phyloP scores from a whole-genome alignment of 2,113 vertebrate species.

The Cavia porcellus region DNA sequence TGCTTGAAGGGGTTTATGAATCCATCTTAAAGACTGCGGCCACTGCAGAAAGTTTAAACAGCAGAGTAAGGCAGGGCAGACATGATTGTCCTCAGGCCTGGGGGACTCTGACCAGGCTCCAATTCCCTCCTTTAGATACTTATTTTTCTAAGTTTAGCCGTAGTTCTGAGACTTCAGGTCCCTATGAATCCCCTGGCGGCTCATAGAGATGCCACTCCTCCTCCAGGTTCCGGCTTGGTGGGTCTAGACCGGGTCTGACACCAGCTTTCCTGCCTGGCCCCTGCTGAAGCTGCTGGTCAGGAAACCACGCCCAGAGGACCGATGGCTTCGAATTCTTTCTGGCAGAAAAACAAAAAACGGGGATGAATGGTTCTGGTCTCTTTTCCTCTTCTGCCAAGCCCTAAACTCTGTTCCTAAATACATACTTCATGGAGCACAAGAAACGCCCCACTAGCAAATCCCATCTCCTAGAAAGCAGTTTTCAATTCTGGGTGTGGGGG shows the following conservation, averaged over 20 bases:
- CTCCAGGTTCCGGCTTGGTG: neutral
- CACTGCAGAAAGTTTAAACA: neutral
- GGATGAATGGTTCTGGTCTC: neutral
- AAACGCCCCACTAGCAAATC: slow-evolving; percentile 20
- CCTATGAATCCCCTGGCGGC: neutral
- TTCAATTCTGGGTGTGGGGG: neutral
- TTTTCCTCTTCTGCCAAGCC: neutral
- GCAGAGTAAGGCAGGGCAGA: neutral
- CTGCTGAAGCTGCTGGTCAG: neutral
- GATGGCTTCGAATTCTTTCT: neutral
- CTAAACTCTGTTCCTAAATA: neutral
- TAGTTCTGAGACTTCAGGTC: neutral
- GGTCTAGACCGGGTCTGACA: neutral
- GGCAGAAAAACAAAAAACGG: neutral
- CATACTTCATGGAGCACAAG: neutral
- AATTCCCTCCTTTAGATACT: neutral
- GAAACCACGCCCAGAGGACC: neutral
- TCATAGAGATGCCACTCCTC: too few species aligned
- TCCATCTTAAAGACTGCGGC: neutral
- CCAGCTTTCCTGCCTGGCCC: neutral
- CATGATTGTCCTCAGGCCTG: neutral
- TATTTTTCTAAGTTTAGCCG: neutral
- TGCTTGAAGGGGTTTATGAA: neutral
- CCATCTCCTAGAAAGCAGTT: slow-evolving; percentile 25
- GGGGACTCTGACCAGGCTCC: neutral